Percentiles rank a stretch among this genome's conserved stretches.
Evolutionary conservation across 2,888 invertebrate species (phyloP).

Genomic region (Amiota minor): DNA sequence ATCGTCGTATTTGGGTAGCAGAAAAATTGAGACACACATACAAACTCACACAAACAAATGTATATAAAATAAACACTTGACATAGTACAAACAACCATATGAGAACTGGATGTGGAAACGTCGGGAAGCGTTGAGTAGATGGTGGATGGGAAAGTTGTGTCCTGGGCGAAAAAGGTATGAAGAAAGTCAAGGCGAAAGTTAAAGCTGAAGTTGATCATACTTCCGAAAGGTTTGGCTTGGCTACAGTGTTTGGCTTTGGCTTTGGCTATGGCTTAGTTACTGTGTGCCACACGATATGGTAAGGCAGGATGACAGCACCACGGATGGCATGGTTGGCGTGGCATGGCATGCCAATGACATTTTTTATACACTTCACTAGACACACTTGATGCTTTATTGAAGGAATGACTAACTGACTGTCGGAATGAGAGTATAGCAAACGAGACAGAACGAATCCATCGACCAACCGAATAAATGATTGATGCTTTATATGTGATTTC

Average conservation of each 20-base stretch:
- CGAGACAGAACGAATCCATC: not conserved
- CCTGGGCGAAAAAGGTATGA: not conserved
- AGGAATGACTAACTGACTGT: constrained; percentile 13
- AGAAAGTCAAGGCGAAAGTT: constrained; percentile 40
- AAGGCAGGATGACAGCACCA: too few species aligned
- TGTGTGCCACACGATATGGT: too few species aligned
- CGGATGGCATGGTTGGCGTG: not conserved
- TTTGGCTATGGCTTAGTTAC: too few species aligned
- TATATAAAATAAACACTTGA: not conserved
- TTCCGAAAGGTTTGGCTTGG: too few species aligned
- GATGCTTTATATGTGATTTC: constrained; percentile 61
- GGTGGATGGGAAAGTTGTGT: not conserved
- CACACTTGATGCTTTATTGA: constrained; percentile 54
- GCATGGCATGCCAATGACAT: constrained; percentile 53
- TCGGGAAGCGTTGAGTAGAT: not conserved
- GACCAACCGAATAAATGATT: constrained; percentile 58
- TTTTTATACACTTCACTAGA: constrained; percentile 63
- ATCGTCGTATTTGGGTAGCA: constrained; percentile 30
- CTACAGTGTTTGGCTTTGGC: too few species aligned
- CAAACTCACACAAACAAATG: not conserved
- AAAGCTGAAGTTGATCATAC: constrained; percentile 40
- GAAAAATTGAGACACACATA: not conserved
- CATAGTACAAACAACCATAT: not conserved
- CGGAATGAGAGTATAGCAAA: constrained; percentile 40
- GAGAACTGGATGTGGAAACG: not conserved